Conservation (phyloP, 2,113 vertebrate genomes). For the Gallinago jamesoni region DNA sequence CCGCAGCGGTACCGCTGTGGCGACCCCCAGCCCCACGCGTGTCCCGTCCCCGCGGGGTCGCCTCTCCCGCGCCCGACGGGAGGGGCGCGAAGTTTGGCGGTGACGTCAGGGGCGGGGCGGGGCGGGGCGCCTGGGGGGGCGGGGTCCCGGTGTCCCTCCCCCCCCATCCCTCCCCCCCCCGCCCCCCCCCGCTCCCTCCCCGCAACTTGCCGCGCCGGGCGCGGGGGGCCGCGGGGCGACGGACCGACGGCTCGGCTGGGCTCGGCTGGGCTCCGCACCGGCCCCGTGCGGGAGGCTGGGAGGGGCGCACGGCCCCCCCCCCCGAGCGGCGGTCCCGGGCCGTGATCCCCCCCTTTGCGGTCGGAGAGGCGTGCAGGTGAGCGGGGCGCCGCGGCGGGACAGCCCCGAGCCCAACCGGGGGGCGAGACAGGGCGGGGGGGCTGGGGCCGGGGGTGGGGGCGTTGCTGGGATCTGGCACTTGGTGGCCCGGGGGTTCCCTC, state of each 20-base stretch:
- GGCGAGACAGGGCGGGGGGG: background rate
- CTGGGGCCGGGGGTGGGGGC: background rate
- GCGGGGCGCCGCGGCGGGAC: background rate
- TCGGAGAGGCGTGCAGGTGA: background rate
- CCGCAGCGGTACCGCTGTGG: background rate
- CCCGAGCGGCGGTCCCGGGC: background rate
- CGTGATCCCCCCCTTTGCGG: background rate
- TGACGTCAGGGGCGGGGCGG: background rate
- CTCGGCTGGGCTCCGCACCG: background rate
- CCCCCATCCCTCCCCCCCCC: background rate
- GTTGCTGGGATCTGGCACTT: background rate
- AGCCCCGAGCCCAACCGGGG: background rate
- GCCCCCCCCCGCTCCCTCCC: background rate
- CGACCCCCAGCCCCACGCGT: background rate
- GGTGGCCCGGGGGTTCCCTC: background rate
- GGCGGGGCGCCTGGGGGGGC: background rate
- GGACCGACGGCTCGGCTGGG: background rate
- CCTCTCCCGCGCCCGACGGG: background rate
- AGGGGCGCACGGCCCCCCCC: background rate
- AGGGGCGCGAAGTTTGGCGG: slow-evolving; percentile 35
- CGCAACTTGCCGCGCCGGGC: slow-evolving; percentile 7
- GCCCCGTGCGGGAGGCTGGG: background rate
- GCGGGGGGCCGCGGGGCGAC: slow-evolving; percentile 37
- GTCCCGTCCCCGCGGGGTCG: background rate
- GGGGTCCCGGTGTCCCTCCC: background rate